These are phyloP conservation scores for Phainopepla nitens DNA, from an alignment of 2,113 vertebrate genomes.

Conservation along the genomic window DNA sequence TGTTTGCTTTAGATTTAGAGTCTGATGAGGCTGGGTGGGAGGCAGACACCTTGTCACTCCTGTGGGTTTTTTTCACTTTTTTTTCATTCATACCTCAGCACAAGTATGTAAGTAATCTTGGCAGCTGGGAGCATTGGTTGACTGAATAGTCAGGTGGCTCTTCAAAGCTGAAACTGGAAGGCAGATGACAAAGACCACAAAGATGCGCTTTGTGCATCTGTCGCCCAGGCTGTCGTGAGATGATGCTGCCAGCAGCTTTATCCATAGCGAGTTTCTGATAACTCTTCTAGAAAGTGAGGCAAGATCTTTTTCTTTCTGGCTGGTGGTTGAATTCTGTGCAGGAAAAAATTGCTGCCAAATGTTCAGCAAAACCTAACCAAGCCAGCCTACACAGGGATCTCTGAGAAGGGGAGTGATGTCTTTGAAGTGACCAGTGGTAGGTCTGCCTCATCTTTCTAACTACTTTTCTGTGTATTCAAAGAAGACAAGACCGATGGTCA, in stretches of 20 bases:
- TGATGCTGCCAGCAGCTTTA: not conserved
- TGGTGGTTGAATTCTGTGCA: not conserved
- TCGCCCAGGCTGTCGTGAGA: not conserved
- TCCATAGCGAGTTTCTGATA: not conserved
- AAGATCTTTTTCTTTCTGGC: not conserved
- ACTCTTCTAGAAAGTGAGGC: not conserved
- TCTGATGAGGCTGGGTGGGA: not conserved
- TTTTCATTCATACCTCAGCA: not conserved
- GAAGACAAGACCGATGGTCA: fast-evolving
- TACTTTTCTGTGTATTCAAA: not conserved
- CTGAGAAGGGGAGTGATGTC: not conserved
- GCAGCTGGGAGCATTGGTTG: not conserved
- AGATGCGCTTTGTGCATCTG: not conserved
- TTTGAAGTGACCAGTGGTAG: not conserved
- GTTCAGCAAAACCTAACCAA: not conserved
- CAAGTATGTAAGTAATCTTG: not conserved
- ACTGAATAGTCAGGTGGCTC: not conserved
- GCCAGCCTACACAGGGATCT: not conserved
- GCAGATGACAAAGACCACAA: not conserved
- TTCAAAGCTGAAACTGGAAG: not conserved
- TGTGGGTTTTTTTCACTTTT: not conserved
- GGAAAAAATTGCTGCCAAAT: not conserved
- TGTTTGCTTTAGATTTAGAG: not conserved
- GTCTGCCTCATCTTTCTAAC: not conserved
- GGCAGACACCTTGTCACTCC: not conserved